phyloP scores from a whole-genome alignment of 2,797 vertebrate species.

The Dendrocincla fuliginosa region DNA sequence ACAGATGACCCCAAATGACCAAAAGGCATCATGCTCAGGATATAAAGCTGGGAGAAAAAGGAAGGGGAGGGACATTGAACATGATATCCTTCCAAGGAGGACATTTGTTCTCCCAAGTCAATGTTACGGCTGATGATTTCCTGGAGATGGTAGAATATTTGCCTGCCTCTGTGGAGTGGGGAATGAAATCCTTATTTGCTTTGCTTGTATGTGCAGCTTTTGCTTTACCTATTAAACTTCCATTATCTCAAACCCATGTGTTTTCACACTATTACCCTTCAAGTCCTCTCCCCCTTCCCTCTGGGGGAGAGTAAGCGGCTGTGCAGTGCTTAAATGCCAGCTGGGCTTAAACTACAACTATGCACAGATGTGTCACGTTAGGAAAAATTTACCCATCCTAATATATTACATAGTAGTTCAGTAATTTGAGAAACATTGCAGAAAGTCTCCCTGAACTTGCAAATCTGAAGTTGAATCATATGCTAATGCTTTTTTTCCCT shows the following conservation, averaged over 20 bases:
- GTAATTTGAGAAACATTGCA: neutral
- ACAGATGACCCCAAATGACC: neutral
- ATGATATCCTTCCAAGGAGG: too few species aligned
- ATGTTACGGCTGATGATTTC: accelerated
- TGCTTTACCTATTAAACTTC: neutral
- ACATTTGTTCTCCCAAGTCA: neutral
- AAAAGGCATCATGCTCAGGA: accelerated
- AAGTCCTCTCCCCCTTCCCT: neutral
- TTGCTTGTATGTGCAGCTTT: neutral
- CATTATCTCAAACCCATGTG: neutral
- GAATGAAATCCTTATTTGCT: neutral
- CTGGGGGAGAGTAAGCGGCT: accelerated
- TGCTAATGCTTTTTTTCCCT: neutral
- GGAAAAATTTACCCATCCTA: neutral
- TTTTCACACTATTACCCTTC: neutral
- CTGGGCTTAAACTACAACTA: neutral
- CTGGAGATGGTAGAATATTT: neutral
- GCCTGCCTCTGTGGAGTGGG: neutral
- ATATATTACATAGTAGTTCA: neutral
- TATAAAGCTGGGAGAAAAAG: neutral
- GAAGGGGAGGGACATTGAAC: accelerated
- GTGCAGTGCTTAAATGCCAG: neutral
- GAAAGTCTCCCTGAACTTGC: neutral
- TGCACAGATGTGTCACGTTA: neutral
- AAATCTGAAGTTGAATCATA: neutral